phyloP scores from a whole-genome alignment of 2,888 invertebrate species.

The Tenthredo notha region DNA sequence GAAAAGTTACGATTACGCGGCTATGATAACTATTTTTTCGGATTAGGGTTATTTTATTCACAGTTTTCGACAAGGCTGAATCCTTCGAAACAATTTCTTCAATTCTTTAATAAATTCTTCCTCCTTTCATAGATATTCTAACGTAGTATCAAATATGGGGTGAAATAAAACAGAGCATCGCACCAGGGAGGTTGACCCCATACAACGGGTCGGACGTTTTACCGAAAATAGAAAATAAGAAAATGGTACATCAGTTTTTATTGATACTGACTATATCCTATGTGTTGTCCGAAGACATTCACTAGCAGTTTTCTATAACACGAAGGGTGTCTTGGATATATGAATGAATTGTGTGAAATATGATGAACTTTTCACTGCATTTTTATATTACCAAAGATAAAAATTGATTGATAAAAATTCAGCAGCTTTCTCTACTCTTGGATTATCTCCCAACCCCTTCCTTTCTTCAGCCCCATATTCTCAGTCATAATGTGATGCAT shows the following conservation, averaged over 20 bases:
- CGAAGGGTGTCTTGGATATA: neutral
- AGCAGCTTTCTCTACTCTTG: neutral
- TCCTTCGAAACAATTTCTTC: neutral
- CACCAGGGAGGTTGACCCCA: neutral
- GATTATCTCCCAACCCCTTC: neutral
- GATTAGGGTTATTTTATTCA: neutral
- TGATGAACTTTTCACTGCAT: neutral
- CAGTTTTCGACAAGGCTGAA: neutral
- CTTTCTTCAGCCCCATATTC: neutral
- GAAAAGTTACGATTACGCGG: neutral
- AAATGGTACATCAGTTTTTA: slow-evolving; percentile 3
- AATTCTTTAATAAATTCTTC: neutral
- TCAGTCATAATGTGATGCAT: neutral
- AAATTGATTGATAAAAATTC: neutral
- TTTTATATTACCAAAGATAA: neutral
- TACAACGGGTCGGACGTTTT: neutral
- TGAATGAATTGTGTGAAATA: neutral
- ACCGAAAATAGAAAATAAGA: neutral
- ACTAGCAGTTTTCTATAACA: neutral
- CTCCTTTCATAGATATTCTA: neutral
- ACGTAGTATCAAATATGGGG: slow-evolving; percentile 2
- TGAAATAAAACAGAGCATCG: neutral
- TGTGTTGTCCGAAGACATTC: slow-evolving; percentile 3
- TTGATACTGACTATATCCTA: neutral
- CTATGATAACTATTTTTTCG: neutral